Percentiles rank a stretch among this genome's conserved stretches.
phyloP scores from a whole-genome alignment of 2,113 vertebrate genomes.

The Hydrochoerus hydrochaeris region DNA sequence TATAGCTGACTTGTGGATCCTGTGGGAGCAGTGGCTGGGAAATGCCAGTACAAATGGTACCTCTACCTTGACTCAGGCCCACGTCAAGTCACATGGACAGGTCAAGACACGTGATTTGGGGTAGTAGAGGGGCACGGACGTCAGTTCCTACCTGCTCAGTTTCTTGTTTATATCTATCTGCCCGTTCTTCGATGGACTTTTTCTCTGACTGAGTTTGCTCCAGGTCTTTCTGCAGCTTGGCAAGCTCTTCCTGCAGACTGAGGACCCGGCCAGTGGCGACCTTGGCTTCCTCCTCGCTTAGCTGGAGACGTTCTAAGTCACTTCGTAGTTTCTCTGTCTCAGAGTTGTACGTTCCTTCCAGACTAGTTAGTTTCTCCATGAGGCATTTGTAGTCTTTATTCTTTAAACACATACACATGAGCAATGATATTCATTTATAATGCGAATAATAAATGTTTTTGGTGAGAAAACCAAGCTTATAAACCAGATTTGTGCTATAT shows the following conservation, averaged over 20 bases:
- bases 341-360: conserved; percentile 88
- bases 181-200: conserved; percentile 94
- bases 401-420: conserved; percentile 83
- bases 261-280: conserved; percentile 89
- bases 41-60: background rate
- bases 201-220: conserved; percentile 93
- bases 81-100: background rate
- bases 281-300: conserved; percentile 94
- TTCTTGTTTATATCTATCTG: conserved; percentile 93
- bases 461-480: background rate
- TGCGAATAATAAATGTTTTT: background rate
- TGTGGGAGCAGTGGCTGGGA: background rate
- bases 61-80: background rate
- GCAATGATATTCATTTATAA: background rate
- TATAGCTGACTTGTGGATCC: background rate
- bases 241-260: conserved; percentile 94
- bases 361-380: conserved; percentile 88
- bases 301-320: conserved; percentile 91
- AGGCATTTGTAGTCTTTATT: conserved; percentile 92
- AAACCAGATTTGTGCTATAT: background rate
- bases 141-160: conserved; percentile 91
- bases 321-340: conserved; percentile 93
- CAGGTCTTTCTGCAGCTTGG: conserved; percentile 93
- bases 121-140: background rate
- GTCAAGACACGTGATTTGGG: background rate